Evolutionary conservation across 2,797 vertebrate species (phyloP).

Genomic region (Sphenopsis melanotis): DNA sequence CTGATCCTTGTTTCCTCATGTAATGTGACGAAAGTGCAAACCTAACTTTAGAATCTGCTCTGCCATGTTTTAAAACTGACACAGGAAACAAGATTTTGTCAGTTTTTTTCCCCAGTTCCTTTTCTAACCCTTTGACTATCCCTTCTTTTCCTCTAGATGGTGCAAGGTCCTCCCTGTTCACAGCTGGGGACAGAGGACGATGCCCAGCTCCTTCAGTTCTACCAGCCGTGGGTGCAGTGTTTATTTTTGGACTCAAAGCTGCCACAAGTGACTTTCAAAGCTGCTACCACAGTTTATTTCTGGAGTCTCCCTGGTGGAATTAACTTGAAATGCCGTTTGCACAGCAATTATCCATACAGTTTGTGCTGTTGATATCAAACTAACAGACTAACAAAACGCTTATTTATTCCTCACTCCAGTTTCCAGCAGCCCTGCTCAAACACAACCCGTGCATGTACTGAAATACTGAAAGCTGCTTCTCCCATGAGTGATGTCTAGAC

Average conservation of each 20-base stretch:
- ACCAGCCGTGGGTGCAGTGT: not conserved
- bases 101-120: not conserved
- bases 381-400: not conserved
- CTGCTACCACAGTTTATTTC: slow-evolving; percentile 43
- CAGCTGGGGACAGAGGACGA: fast-evolving
- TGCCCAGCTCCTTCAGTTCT: not conserved
- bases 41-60: not conserved
- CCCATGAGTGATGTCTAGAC: not conserved
- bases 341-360: not conserved
- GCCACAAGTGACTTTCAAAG: slow-evolving; percentile 30
- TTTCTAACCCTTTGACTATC: not conserved
- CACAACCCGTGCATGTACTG: fast-evolving
- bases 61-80: not conserved
- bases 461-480: not conserved
- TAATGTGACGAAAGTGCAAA: not conserved
- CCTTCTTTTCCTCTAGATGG: slow-evolving; percentile 11
- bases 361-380: not conserved
- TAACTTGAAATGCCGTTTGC: not conserved
- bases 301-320: slow-evolving; percentile 24
- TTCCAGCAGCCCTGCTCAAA: not conserved
- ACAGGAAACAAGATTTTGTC: not conserved
- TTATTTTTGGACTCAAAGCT: slow-evolving; percentile 57
- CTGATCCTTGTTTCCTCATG: not conserved
- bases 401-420: not conserved
- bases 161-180: not conserved